Base-by-base conservation (phyloP, 2,888 invertebrate genomes). In the Busseola fusca region DNA sequence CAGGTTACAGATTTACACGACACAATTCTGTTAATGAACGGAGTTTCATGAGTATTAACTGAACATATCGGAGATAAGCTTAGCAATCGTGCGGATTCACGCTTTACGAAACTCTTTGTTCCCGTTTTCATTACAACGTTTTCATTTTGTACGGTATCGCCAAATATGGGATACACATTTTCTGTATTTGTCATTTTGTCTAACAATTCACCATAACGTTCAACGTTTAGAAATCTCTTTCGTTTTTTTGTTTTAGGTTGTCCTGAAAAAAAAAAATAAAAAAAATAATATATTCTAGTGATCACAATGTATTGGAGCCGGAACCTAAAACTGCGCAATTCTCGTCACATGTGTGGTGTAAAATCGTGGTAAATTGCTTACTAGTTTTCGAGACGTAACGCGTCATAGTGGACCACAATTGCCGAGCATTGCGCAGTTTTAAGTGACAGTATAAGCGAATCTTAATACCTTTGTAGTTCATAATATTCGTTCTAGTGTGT, bases 51-150 rank as follows among this genome's bases (percentile, higher is more conserved):
- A n/a, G 90, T 91, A 71, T 89, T 84, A 9, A 93, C 81, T 16
- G 91, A 91, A 78, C 88, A 91, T 74, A 93, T 87, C 18, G 93
- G 91, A 18, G 91, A 87, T 52, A 91, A 50, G 65, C 88, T 90
- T 48, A 92, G 81, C 74, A 83, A 90, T 34, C 80, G 83, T 70
- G 74, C 85, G 1, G 78, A 73, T n/a, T 84, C 80, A 25, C 54
- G 27, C 56, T 75, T 74, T 52, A 16, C 48, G 16, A 52, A 56
- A 42, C 37, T 50, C n/a, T 58, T 71, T 25, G 58, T 37, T 27
- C 34, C 18, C 0, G 60, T 52, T n/a, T 60, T 6, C 3, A 54
- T 58, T 25, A 56, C 7, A 48, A 58, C 14, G n/a, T 54, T 62
- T 58, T 3, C 6, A 30, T 42, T 60, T 40, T n/a, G 27, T 27